Percentiles rank a stretch among this genome's conserved stretches.
These are phyloP conservation scores for Echinarachnius parma DNA, from an alignment of 53 echinoderm and acorn worm species.

Conservation along the genomic window DNA sequence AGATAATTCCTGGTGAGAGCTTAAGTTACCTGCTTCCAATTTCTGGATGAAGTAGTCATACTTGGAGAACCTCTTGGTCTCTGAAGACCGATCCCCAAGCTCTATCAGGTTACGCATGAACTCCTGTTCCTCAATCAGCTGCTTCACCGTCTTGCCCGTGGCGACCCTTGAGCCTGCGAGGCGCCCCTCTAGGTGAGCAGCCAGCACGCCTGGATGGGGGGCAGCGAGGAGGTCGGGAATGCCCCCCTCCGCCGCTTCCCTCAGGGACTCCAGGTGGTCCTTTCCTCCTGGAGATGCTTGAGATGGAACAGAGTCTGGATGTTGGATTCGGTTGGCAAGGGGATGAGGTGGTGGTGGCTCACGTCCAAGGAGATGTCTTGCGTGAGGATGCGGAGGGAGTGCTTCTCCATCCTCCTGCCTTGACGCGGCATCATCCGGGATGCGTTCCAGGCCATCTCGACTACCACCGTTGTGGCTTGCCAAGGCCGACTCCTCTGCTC, in stretches of 20 bases:
- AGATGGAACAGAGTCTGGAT: background rate
- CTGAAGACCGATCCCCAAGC: conserved; percentile 36
- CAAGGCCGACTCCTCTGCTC: conserved; percentile 27
- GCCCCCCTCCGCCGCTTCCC: conserved; percentile 24
- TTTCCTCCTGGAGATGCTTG: background rate
- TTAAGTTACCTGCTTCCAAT: conserved; percentile 85
- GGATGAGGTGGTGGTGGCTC: too few relatives aligned
- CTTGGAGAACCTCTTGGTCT: conserved; percentile 78
- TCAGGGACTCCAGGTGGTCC: conserved; percentile 21
- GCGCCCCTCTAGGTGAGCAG: conserved; percentile 36
- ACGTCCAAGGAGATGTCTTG: too few relatives aligned
- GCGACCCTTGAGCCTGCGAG: conserved; percentile 23
- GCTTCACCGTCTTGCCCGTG: conserved; percentile 70
- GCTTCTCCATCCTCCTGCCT: background rate
- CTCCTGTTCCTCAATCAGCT: conserved; percentile 75
- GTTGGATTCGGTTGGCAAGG: too few relatives aligned
- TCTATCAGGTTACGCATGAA: conserved; percentile 47
- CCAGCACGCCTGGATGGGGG: conserved; percentile 30
- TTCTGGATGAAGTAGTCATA: conserved; percentile 99
- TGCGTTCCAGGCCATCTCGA: too few relatives aligned
- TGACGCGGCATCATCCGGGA: too few relatives aligned
- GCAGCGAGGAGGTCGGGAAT: background rate
- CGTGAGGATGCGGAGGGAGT: background rate
- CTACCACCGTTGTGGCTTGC: background rate
- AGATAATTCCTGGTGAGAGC: too few relatives aligned